Evolutionary conservation across 2,113 vertebrate species (phyloP), one percentile per base, ranked within the genome.

Genomic region (Pteropus alecto): DNA sequence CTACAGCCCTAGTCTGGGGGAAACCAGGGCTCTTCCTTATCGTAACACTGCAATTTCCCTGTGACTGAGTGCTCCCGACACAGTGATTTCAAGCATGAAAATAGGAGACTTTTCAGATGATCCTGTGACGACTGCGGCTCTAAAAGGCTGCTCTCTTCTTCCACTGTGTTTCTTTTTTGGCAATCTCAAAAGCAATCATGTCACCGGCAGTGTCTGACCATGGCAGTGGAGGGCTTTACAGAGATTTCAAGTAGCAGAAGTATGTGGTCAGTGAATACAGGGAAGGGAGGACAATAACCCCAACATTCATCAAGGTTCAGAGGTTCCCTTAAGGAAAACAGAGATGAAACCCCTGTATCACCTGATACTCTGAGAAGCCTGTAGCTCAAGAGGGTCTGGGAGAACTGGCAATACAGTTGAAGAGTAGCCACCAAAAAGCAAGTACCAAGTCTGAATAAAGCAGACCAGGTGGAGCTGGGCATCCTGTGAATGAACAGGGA

Each of bases 11-110:
- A 35, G 65, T 81, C 78, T 14, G 21, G 18, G 15, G 90, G 30
- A 41, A 41, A 65, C 41, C 67, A 46, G 68, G 33, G 46, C 60
- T 90, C 87, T 63, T 43, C 35, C 73, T 94, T 60, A 76, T 78
- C 2, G 0, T 18, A 21, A 28, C 9, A 60, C 4, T 26, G 46
- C 65, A 70, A 73, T 89, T 21, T 11, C 41, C 46, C 73, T 78
- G 11, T n/a, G 79, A 92, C 68, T 90, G 11, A 78, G 26, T 21
- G 15, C 73, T 90, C 43, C 78, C 38, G 78, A 96, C 60, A 83
- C 41, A 26, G 38, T 26, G 73, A 92, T 41, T n/a, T 71, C 73
- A 65, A 73, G 95, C 94, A 46, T 70, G 83, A 92, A 95, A 73
- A 74, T 73, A n/a, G 10, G 14, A 83, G 35, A 38, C 58, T 41